Conservation (phyloP, 2,797 vertebrate genomes). For the Hyperoplus immaculatus region DNA sequence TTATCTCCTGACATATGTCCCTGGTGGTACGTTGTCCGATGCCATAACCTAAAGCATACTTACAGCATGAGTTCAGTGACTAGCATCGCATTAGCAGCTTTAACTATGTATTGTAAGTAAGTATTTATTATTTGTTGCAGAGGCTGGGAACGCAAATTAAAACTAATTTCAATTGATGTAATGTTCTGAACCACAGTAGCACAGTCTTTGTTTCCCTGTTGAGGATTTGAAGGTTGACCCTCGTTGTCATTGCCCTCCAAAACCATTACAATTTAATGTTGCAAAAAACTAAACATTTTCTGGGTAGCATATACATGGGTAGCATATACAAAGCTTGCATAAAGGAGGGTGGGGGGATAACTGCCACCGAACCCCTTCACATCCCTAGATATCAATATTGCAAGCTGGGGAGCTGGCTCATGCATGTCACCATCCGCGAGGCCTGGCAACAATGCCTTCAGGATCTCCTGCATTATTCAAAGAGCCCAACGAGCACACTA, state of each 20-base stretch:
- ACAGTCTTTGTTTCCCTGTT: background rate
- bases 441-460: slow-evolving; percentile 81
- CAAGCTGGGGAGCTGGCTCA: slow-evolving; percentile 70
- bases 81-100: background rate
- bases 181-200: background rate
- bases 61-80: background rate
- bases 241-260: no score
- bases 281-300: no score
- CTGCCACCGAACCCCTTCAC: slow-evolving; percentile 34
- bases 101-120: background rate
- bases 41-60: background rate
- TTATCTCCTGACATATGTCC: background rate
- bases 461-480: slow-evolving; percentile 84
- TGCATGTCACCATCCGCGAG: slow-evolving; percentile 78
- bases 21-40: background rate
- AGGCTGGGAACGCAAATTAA: background rate
- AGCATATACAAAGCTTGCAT: slow-evolving; percentile 21
- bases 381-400: slow-evolving; percentile 79
- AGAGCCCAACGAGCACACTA: slow-evolving; percentile 75
- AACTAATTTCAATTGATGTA: background rate
- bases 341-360: slow-evolving; percentile 29
- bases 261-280: no score
- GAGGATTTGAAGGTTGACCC: no score
- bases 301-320: no score
- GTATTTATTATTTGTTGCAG: background rate